Conservation (phyloP, 1,140 invertebrate genomes). For the Carposina sasakii region DNA sequence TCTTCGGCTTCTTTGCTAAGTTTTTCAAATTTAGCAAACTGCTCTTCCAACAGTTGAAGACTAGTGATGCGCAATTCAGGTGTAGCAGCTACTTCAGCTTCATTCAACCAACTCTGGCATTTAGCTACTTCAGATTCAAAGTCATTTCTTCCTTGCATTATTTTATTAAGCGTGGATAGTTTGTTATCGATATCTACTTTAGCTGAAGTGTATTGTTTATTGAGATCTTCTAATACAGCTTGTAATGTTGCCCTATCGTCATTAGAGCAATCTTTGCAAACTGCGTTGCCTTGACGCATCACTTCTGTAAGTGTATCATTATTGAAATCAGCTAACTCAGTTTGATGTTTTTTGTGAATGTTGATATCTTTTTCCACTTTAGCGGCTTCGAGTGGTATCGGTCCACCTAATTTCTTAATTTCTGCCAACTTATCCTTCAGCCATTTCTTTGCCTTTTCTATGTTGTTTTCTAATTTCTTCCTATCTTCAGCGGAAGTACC, state of each 20-base stretch:
- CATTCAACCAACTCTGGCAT: conserved; percentile 88
- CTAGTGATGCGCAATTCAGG: conserved; percentile 84
- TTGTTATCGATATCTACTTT: conserved; percentile 83
- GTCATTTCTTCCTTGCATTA: conserved; percentile 82
- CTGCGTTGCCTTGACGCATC: conserved; percentile 81
- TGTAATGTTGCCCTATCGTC: conserved; percentile 79
- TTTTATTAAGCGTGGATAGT: conserved; percentile 80
- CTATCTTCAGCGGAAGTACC: conserved; percentile 78
- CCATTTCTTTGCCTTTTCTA: conserved; percentile 86
- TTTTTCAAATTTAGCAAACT: conserved; percentile 87
- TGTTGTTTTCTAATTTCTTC: conserved; percentile 82
- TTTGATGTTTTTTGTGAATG: conserved; percentile 81
- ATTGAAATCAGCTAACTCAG: conserved; percentile 85
- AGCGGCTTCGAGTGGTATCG: conserved; percentile 80
- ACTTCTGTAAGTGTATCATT: conserved; percentile 84
- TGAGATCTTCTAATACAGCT: conserved; percentile 78
- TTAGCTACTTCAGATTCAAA: conserved; percentile 88
- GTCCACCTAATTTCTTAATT: conserved; percentile 82
- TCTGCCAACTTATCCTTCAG: conserved; percentile 83
- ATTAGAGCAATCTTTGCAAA: conserved; percentile 87
- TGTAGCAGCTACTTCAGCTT: conserved; percentile 88
- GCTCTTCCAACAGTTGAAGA: conserved; percentile 87
- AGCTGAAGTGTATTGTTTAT: conserved; percentile 79
- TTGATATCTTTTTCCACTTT: conserved; percentile 86
- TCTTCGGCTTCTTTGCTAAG: conserved; percentile 82